These are phyloP conservation scores for Dipodomys merriami DNA, from an alignment of 2,113 vertebrate genomes.

Conservation along the genomic window DNA sequence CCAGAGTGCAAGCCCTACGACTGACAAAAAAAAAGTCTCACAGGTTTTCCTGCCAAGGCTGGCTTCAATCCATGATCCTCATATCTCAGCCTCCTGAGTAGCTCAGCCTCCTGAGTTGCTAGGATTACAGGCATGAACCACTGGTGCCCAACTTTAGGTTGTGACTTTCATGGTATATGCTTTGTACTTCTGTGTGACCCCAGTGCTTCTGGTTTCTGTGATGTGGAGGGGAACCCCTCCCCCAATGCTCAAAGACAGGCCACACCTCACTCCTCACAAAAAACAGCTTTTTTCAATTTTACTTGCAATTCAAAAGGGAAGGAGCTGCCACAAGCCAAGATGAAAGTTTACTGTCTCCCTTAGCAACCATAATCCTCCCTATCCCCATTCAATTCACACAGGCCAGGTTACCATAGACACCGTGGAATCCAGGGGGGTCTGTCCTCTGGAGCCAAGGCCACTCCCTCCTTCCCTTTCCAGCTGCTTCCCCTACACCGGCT, in stretches of 20 bases:
- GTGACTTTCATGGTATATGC: background rate
- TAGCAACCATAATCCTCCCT: slow-evolving; percentile 85
- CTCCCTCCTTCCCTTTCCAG: background rate
- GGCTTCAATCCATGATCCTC: no score
- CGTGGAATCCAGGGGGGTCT: background rate
- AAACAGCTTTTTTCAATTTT: slow-evolving; percentile 49
- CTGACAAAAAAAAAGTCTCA: no score
- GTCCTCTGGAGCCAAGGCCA: background rate
- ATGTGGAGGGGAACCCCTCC: background rate
- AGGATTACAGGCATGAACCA: no score
- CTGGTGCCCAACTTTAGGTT: no score
- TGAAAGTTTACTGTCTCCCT: slow-evolving; percentile 84
- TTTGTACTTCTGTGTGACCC: background rate
- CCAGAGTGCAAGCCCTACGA: no score
- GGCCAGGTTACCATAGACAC: slow-evolving; percentile 86
- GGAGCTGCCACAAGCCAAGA: slow-evolving; percentile 55
- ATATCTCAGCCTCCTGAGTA: no score
- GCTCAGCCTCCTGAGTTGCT: no score
- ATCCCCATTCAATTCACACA: slow-evolving; percentile 83
- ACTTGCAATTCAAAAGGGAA: slow-evolving; percentile 40
- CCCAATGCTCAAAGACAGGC: background rate
- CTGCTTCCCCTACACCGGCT: background rate
- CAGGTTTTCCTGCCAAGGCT: no score
- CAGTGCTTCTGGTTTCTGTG: background rate
- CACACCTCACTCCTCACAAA: background rate